A percentile compares a stretch with the other conserved stretches of the same genome.
Evolutionary conservation across 2,888 invertebrate species (phyloP).

Genomic region (Drosophila neotestacea): DNA sequence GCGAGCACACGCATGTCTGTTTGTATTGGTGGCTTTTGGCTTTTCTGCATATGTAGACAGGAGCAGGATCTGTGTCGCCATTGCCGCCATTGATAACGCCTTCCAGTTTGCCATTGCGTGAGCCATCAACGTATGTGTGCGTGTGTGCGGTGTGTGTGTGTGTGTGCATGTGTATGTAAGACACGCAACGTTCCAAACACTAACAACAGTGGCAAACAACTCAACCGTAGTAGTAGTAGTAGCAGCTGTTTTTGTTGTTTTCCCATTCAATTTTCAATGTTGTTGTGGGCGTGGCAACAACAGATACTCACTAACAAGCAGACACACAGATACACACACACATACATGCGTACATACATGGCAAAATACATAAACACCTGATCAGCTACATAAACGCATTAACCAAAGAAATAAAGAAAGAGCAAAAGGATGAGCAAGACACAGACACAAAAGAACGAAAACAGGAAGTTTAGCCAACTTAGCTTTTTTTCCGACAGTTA

Average conservation of each 20-base stretch:
- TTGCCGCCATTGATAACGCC: slow-evolving; percentile 55
- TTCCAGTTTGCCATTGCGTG: slow-evolving; percentile 43
- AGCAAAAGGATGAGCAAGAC: not conserved
- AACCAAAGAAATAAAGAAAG: not conserved
- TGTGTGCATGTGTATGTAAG: slow-evolving; percentile 10
- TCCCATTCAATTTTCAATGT: slow-evolving; percentile 40
- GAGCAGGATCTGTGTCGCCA: slow-evolving; percentile 61
- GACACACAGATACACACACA: slow-evolving; percentile 14
- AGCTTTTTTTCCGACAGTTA: not conserved
- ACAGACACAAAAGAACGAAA: not conserved
- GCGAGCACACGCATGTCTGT: not conserved
- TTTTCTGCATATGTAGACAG: slow-evolving; percentile 41
- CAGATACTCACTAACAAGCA: slow-evolving; percentile 25
- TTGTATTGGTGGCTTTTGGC: slow-evolving; percentile 28
- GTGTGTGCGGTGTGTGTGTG: slow-evolving; percentile 8
- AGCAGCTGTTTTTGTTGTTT: slow-evolving; percentile 47
- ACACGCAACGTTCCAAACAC: slow-evolving; percentile 71
- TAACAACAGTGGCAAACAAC: slow-evolving; percentile 68
- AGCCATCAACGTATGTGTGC: slow-evolving; percentile 3
- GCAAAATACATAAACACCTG: slow-evolving; percentile 27
- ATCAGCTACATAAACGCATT: slow-evolving; percentile 33
- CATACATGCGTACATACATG: not conserved
- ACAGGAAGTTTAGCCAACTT: not conserved
- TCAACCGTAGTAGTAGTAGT: slow-evolving; percentile 11
- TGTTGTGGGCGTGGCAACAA: slow-evolving; percentile 46